Conservation (phyloP, 2,888 invertebrate species). For the Cyaniris semiargus region DNA sequence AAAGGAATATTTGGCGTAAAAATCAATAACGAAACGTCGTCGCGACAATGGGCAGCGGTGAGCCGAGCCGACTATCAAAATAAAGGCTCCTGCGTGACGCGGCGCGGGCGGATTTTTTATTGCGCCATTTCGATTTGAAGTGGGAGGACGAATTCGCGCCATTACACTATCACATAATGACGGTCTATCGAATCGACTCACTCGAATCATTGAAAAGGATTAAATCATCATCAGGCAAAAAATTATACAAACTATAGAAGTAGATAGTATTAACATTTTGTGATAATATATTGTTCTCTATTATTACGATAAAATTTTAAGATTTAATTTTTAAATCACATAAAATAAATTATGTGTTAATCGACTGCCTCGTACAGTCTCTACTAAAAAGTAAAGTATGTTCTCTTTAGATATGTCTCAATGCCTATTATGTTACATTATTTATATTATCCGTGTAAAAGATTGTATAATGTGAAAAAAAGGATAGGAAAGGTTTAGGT, state of each 20-base stretch:
- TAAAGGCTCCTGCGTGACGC: conserved; percentile 70
- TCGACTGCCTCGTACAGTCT: background rate
- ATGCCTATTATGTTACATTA: background rate
- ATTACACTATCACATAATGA: conserved; percentile 43
- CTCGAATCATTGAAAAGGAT: conserved; percentile 31
- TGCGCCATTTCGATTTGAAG: conserved; percentile 52
- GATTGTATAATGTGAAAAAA: conserved; percentile 29
- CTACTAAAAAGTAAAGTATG: too few relatives aligned
- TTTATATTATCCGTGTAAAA: background rate
- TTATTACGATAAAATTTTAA: too few relatives aligned
- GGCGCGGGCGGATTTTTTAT: conserved; percentile 76
- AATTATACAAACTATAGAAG: background rate
- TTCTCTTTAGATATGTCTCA: background rate
- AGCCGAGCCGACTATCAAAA: conserved; percentile 75
- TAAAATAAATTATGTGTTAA: too few relatives aligned
- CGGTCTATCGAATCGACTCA: conserved; percentile 37
- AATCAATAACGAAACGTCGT: conserved; percentile 77
- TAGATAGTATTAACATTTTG: background rate
- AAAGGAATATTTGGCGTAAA: conserved; percentile 78
- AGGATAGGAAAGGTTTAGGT: conserved; percentile 24
- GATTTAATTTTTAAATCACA: too few relatives aligned
- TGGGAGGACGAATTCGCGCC: conserved; percentile 58
- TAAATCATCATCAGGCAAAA: conserved; percentile 3
- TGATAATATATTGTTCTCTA: too few relatives aligned
- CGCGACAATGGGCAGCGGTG: conserved; percentile 70